A percentile compares a stretch with the other conserved stretches of the same genome.
Evolutionary conservation across 1,140 invertebrate species (phyloP).

Genomic region (Sminthurides bifidus): DNA sequence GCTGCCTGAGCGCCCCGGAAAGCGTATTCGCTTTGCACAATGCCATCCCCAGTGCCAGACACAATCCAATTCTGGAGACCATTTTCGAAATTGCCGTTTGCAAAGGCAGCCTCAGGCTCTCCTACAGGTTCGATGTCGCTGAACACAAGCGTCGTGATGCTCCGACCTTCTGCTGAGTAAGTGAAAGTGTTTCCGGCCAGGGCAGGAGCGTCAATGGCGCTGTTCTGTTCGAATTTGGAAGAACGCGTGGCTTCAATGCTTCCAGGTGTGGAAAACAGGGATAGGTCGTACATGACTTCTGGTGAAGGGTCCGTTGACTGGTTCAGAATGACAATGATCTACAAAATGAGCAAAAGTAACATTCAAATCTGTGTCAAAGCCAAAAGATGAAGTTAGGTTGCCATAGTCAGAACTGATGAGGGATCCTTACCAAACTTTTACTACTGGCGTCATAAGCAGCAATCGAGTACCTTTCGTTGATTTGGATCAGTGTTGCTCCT

Average conservation of each 20-base stretch:
- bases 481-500: constrained; percentile 17
- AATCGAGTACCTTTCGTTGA: constrained; percentile 5
- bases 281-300: background rate
- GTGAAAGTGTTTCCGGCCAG: too few relatives aligned
- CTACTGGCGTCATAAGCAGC: constrained; percentile 11
- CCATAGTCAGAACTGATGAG: background rate
- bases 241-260: background rate
- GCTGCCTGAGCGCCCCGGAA: too few relatives aligned
- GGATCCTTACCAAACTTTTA: constrained; percentile 5
- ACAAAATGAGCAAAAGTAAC: background rate
- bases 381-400: background rate
- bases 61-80: too few relatives aligned
- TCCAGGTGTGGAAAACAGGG: background rate
- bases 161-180: too few relatives aligned
- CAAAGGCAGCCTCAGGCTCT: too few relatives aligned
- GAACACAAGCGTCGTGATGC: too few relatives aligned
- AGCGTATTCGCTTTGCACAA: too few relatives aligned
- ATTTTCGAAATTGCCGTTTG: too few relatives aligned
- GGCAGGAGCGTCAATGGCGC: background rate
- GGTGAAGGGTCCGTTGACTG: background rate
- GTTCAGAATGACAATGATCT: constrained; percentile 21
- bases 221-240: constrained; percentile 14
- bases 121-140: too few relatives aligned
- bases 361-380: background rate
- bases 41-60: too few relatives aligned